Evolutionary conservation across 2,113 vertebrate species (phyloP).

Genomic region (Bubo bubo): DNA sequence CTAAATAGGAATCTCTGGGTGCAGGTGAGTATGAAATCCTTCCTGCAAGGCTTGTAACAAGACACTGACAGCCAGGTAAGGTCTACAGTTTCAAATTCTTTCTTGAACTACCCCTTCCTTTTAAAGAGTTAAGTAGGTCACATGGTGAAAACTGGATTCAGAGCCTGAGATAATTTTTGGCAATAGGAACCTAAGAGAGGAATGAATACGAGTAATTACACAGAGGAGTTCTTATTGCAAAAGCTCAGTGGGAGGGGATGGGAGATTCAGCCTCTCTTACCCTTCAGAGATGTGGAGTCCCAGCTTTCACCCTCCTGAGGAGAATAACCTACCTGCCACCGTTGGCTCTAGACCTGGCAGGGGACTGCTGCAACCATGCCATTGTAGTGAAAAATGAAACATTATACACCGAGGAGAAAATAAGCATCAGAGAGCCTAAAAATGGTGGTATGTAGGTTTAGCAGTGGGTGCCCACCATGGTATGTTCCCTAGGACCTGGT

Average conservation of each 20-base stretch:
- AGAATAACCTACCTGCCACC: not conserved
- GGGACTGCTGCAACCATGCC: not conserved
- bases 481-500: not conserved
- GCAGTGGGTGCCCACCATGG: not conserved
- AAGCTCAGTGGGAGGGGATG: not conserved
- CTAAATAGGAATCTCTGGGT: not conserved
- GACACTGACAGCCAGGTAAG: not conserved
- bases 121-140: not conserved
- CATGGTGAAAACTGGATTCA: not conserved
- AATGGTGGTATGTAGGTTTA: not conserved
- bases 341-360: not conserved
- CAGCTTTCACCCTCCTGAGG: not conserved
- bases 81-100: not conserved
- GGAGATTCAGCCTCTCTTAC: not conserved
- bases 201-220: not conserved
- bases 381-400: not conserved
- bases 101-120: not conserved
- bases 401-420: not conserved
- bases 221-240: not conserved
- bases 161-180: not conserved
- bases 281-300: not conserved
- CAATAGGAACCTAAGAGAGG: not conserved
- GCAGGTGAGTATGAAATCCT: not conserved
- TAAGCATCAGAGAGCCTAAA: not conserved
- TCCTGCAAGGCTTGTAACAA: not conserved